Conservation (phyloP, 2,113 vertebrate species). For the Struthidea cinerea region DNA sequence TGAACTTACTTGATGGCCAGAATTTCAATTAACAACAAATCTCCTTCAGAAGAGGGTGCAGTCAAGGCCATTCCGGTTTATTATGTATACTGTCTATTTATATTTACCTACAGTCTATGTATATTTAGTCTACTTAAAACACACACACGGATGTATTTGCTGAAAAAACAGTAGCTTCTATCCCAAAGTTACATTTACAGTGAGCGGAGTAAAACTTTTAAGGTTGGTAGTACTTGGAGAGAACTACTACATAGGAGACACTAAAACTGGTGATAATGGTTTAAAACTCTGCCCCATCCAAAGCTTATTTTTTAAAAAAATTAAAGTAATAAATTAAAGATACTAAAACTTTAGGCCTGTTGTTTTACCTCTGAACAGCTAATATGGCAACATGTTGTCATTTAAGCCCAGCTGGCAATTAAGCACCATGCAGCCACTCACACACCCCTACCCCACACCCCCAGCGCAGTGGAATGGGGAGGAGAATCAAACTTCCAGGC, state of each 20-base stretch:
- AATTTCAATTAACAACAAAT: background rate
- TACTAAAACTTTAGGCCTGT: background rate
- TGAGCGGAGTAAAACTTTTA: background rate
- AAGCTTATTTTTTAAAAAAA: background rate
- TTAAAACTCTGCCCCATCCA: background rate
- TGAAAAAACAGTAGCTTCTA: background rate
- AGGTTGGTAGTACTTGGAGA: background rate
- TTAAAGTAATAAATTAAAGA: background rate
- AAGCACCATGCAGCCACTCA: background rate
- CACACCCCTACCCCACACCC: rapidly evolving
- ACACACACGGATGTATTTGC: background rate
- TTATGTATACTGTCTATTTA: background rate
- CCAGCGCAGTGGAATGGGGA: background rate
- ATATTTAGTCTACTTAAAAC: constrained; percentile 1
- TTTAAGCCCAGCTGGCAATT: background rate
- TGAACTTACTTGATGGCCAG: background rate
- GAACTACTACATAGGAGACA: background rate
- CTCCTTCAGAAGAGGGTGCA: background rate
- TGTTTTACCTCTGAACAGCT: background rate
- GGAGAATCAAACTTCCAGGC: background rate
- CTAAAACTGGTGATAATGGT: background rate
- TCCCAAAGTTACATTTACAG: background rate
- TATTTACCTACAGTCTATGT: background rate
- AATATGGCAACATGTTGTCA: rapidly evolving
- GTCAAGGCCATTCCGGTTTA: background rate